A percentile compares a stretch with the other conserved stretches of the same genome.
phyloP scores from a whole-genome alignment of 2,797 vertebrate genomes.

The Centropyge bicolor region DNA sequence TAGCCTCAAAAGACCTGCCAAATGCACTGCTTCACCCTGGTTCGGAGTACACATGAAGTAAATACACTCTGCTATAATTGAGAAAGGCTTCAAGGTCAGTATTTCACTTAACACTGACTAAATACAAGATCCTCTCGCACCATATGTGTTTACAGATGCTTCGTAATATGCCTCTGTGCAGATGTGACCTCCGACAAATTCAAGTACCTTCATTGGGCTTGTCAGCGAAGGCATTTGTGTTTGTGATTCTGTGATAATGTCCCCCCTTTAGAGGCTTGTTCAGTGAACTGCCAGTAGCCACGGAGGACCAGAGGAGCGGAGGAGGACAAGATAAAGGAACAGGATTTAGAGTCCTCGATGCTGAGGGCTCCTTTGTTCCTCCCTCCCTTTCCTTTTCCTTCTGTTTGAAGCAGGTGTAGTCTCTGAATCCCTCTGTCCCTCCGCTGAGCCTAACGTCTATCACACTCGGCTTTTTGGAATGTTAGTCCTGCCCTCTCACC shows the following conservation, averaged over 20 bases:
- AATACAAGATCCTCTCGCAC: not conserved
- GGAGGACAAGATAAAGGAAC: constrained; percentile 65
- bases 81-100: constrained; percentile 32
- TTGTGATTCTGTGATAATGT: constrained; percentile 53
- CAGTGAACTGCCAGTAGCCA: constrained; percentile 40
- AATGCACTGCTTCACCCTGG: not conserved
- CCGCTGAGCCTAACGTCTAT: constrained; percentile 45
- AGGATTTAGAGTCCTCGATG: constrained; percentile 58
- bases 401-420: constrained; percentile 55
- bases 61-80: constrained; percentile 3
- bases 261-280: constrained; percentile 37
- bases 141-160: constrained; percentile 5
- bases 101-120: constrained; percentile 4
- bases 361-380: constrained; percentile 53
- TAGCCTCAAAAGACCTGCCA: constrained; percentile 27
- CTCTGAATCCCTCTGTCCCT: constrained; percentile 55
- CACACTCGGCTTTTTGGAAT: constrained; percentile 59
- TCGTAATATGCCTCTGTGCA: constrained; percentile 20
- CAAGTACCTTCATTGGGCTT: constrained; percentile 23
- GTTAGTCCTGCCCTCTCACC: constrained; percentile 41
- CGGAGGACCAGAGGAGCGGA: constrained; percentile 43
- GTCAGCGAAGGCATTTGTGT: constrained; percentile 28
- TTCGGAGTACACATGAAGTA: not conserved
- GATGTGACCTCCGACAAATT: constrained; percentile 33
- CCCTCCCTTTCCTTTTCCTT: constrained; percentile 23